Evolutionary conservation across 2,888 invertebrate species (phyloP).

Genomic region (Phortica magna): DNA sequence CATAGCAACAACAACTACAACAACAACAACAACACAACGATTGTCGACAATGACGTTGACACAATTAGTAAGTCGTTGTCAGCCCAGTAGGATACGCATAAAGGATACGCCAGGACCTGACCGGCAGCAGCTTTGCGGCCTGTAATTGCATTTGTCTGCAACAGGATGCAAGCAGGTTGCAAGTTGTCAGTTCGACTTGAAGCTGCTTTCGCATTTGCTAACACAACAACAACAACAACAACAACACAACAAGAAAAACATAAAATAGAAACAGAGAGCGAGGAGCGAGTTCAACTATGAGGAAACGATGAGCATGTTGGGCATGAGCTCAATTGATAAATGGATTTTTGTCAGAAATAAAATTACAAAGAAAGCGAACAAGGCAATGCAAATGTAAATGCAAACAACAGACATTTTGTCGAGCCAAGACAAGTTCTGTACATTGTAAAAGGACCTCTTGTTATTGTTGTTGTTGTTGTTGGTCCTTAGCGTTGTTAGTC

Average conservation of each 20-base stretch:
- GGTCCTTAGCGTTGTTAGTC: conserved; percentile 8
- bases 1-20: neutral
- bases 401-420: conserved; percentile 1
- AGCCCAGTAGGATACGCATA: conserved; percentile 13
- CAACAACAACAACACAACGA: neutral
- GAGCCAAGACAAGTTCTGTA: neutral
- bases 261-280: neutral
- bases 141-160: conserved; percentile 34
- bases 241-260: neutral
- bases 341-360: conserved; percentile 20
- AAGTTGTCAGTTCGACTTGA: neutral
- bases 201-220: conserved; percentile 23
- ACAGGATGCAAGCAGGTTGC: conserved; percentile 28
- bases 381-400: neutral
- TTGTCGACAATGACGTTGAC: neutral
- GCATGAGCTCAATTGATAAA: conserved; percentile 31
- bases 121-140: neutral
- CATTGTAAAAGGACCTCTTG: neutral
- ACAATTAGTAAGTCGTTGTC: neutral
- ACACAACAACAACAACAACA: neutral
- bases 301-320: neutral
- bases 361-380: neutral
- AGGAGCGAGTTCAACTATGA: neutral
- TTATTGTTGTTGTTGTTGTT: neutral
- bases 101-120: conserved; percentile 4